These are phyloP conservation scores for Miniopterus natalensis DNA, from an alignment of 2,113 vertebrate species.

Conservation along the genomic window DNA sequence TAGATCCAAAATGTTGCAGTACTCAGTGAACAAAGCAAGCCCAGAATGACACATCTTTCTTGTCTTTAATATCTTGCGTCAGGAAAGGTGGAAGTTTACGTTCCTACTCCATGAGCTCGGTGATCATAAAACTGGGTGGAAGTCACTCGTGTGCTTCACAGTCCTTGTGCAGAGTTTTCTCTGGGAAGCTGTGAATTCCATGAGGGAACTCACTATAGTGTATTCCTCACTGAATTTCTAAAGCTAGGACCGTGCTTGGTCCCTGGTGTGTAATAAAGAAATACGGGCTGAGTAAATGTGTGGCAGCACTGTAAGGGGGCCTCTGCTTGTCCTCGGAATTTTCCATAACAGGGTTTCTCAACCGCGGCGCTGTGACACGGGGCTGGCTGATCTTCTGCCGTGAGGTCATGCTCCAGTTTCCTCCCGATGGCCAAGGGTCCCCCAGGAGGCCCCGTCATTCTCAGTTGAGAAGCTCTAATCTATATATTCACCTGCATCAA, in stretches of 20 bases:
- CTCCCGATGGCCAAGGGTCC: not conserved
- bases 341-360: not conserved
- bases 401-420: not conserved
- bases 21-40: not conserved
- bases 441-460: not conserved
- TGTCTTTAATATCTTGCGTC: not conserved
- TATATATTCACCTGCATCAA: not conserved
- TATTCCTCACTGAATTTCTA: not conserved
- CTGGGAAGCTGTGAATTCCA: not conserved
- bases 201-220: not conserved
- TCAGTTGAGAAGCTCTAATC: not conserved
- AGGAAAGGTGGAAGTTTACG: not conserved
- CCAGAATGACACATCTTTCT: not conserved
- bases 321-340: not conserved
- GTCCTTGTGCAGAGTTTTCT: not conserved
- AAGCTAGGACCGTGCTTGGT: not conserved
- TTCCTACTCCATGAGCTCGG: not conserved
- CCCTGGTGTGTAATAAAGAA: not conserved
- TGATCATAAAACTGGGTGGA: not conserved
- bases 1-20: not conserved
- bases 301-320: not conserved
- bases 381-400: not conserved
- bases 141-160: not conserved
- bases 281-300: not conserved
- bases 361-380: not conserved